A percentile compares a stretch with the other conserved stretches of the same genome.
Evolutionary conservation across 2,797 vertebrate genomes (phyloP).

Genomic region (Numenius phaeopus): DNA sequence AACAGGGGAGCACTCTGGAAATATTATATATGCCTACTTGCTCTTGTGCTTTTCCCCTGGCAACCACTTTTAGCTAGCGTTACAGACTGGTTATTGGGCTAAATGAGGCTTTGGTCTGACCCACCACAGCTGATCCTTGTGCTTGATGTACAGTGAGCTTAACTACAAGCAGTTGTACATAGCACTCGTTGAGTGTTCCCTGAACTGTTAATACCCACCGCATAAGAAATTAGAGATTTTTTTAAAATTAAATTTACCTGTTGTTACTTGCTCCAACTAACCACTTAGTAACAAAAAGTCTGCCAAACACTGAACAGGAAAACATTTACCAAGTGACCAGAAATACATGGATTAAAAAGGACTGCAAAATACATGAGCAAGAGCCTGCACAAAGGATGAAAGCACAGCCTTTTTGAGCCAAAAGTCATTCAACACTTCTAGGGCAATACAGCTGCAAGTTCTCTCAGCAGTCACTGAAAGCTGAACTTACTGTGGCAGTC

Average conservation of each 20-base stretch:
- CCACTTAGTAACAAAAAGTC: not conserved
- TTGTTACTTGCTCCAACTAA: not conserved
- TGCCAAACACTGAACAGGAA: not conserved
- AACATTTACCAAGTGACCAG: not conserved
- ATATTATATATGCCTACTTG: not conserved
- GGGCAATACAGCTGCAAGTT: not conserved
- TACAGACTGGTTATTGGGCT: not conserved
- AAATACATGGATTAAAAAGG: not conserved
- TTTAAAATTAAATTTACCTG: not conserved
- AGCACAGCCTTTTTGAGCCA: not conserved
- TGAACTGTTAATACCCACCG: not conserved
- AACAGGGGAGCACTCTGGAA: not conserved
- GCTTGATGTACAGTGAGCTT: not conserved
- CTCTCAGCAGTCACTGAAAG: not conserved
- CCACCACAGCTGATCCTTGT: not conserved
- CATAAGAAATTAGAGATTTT: not conserved
- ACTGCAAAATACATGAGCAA: not conserved
- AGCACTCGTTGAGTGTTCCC: not conserved
- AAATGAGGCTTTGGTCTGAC: not conserved
- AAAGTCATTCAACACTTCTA: not conserved
- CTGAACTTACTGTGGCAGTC: not conserved
- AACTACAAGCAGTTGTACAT: not conserved
- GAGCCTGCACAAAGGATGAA: not conserved
- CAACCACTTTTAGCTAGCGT: not conserved
- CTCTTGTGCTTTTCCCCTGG: not conserved